phyloP scores from a whole-genome alignment of 2,113 vertebrate species.

The Pithys albifrons region DNA sequence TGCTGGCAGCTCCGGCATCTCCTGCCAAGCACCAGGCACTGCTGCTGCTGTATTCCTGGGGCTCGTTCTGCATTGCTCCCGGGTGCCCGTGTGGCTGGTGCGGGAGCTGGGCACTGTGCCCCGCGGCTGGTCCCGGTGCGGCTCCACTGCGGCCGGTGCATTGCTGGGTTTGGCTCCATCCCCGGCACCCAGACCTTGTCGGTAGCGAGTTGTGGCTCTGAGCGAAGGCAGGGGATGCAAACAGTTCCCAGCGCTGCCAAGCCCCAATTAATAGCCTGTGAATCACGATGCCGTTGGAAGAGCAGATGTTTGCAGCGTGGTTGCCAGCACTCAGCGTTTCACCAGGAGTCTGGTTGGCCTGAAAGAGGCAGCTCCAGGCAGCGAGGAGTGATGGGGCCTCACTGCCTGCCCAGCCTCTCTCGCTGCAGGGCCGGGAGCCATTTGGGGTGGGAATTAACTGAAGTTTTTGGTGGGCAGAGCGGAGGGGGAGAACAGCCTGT shows the following conservation, averaged over 20 bases:
- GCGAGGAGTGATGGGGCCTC: neutral
- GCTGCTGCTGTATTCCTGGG: neutral
- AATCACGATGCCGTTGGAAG: conserved; percentile 45
- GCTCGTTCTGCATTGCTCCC: fast-evolving
- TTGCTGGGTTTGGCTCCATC: conserved; percentile 10
- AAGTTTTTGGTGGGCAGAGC: conserved; percentile 22
- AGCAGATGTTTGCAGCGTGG: conserved; percentile 40
- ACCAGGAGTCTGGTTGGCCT: neutral
- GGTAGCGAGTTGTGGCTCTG: conserved; percentile 51
- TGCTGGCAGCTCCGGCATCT: neutral
- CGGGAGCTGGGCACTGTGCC: neutral
- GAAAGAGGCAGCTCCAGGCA: neutral
- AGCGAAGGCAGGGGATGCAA: conserved; percentile 45
- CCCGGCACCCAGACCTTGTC: neutral
- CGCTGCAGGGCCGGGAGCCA: neutral
- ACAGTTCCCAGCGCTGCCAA: conserved; percentile 27
- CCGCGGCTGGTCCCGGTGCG: fast-evolving
- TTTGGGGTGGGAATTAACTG: neutral
- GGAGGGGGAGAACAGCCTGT: neutral
- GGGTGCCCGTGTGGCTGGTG: fast-evolving
- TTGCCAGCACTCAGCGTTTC: neutral
- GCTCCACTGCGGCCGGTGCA: neutral
- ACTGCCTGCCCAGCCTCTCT: neutral
- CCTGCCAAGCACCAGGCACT: neutral
- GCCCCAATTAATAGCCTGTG: conserved; percentile 51